Evolutionary conservation across 2,797 vertebrate genomes (phyloP), one percentile per base, ranked within the genome.

Genomic region (Margarornis squamiger): DNA sequence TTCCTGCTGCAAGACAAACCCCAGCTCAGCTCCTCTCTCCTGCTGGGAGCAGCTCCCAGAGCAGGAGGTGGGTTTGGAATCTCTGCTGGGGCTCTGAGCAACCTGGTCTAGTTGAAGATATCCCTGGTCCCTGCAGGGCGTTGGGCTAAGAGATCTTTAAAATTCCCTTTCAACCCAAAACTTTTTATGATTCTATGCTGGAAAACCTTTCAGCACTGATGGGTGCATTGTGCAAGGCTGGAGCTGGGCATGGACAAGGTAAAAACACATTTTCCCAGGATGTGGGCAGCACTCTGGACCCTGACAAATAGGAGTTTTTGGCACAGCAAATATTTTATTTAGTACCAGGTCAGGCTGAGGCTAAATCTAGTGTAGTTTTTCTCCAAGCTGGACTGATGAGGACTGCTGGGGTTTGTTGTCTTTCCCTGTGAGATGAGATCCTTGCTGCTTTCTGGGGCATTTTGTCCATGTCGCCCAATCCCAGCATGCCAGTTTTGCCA

Each of bases 11-110:
- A 58, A 52, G 38, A 70, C 59, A 86, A 16, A 1, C 5, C 27
- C 63, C 58, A 62, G 23, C 29, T 74, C 52, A 65, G 24, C 15
- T 82, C 30, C 61, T 76, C 17, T 68, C 12, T 84, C 48, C 32
- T 73, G 11, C 58, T 92, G 61, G 67, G 39, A 93, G 23, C 29
- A 74, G 27, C 45, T 90, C 68, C 80, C 70, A 72, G 59, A 75
- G 54, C 30, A 78, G 55, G n/a, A 89, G 67, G 7, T 23, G 19
- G 8, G n/a, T 27, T 16, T 16, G 24, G 43, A 88, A 58, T n/a
- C n/a, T 48, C 1, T 0, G 26, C 14, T 58, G 79, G 45, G 58
- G 12, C 24, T 90, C 51, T 65, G 79, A 78, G 39, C 34, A 59
- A 4, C 15, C 46, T 78, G 52, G 52, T 23, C 39, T 24, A 12